A percentile compares a stretch with the other conserved stretches of the same genome.
Evolutionary conservation across 1,140 invertebrate species (phyloP).

Genomic region (Diorhabda sublineata): DNA sequence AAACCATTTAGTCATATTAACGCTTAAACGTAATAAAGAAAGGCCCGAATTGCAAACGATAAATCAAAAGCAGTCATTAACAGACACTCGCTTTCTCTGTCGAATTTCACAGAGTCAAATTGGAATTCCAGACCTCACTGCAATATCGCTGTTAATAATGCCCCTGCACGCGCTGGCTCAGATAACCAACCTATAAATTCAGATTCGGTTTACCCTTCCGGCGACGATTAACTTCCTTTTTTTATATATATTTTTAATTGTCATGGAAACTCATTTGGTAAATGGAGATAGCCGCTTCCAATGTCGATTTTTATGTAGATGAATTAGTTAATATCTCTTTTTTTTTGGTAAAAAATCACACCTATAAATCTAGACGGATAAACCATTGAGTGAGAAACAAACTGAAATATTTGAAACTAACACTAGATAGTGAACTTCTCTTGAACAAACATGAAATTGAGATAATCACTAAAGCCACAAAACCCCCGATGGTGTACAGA

Average conservation of each 20-base stretch:
- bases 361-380: no score
- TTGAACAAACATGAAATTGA: no score
- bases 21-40: slow-evolving; percentile 33
- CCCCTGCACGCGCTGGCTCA: slow-evolving; percentile 30
- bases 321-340: no score
- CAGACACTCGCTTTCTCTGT: slow-evolving; percentile 23
- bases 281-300: not conserved
- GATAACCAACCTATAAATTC: slow-evolving; percentile 20
- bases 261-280: not conserved
- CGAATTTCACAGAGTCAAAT: slow-evolving; percentile 38
- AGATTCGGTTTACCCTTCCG: slow-evolving; percentile 7
- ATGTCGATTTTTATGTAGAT: no score
- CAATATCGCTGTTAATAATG: slow-evolving; percentile 41
- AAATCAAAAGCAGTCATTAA: slow-evolving; percentile 41
- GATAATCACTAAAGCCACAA: no score
- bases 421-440: no score
- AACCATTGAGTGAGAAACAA: no score
- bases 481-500: no score
- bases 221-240: not conserved
- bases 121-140: slow-evolving; percentile 37
- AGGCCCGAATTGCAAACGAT: slow-evolving; percentile 32
- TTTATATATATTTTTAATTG: not conserved
- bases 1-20: slow-evolving; percentile 25
- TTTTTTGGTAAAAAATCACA: no score
- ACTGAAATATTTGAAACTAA: no score